phyloP scores from a whole-genome alignment of 92 coral and sea anemone genomes.

The Blastomussa wellsi region DNA sequence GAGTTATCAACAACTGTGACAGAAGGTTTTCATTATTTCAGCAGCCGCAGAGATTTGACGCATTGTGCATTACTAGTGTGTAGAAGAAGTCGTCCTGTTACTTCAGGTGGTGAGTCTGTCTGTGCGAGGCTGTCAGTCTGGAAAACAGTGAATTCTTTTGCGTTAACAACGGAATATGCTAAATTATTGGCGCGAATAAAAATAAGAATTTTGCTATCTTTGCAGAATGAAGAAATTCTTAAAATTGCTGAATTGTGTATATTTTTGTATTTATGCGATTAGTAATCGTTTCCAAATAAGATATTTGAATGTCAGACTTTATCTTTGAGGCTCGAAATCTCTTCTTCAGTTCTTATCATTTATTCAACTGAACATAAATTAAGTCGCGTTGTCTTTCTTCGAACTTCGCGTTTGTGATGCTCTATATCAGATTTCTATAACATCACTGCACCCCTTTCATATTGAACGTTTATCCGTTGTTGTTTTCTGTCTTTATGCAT shows the following conservation, averaged over 20 bases:
- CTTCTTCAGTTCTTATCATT: neutral
- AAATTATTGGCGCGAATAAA: neutral
- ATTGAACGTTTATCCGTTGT: neutral
- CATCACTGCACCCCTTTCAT: neutral
- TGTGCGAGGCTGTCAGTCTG: too few species aligned
- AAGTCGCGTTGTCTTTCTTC: neutral
- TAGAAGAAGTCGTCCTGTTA: neutral
- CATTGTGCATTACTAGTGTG: neutral
- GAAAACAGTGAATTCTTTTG: neutral
- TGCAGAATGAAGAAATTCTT: neutral
- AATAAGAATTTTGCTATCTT: neutral
- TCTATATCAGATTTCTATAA: neutral
- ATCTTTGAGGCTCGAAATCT: neutral
- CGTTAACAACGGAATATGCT: neutral
- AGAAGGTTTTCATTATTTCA: neutral
- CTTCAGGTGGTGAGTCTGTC: neutral
- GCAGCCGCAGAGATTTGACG: neutral
- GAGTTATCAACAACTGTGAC: neutral
- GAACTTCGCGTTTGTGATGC: neutral
- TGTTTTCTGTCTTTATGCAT: neutral
- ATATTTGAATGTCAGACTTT: neutral
- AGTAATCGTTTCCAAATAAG: neutral
- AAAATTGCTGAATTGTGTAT: neutral
- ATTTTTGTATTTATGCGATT: conserved; percentile 2
- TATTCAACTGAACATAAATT: neutral